Conservation (phyloP, 2,113 vertebrate species). For the Chaetops frenatus region DNA sequence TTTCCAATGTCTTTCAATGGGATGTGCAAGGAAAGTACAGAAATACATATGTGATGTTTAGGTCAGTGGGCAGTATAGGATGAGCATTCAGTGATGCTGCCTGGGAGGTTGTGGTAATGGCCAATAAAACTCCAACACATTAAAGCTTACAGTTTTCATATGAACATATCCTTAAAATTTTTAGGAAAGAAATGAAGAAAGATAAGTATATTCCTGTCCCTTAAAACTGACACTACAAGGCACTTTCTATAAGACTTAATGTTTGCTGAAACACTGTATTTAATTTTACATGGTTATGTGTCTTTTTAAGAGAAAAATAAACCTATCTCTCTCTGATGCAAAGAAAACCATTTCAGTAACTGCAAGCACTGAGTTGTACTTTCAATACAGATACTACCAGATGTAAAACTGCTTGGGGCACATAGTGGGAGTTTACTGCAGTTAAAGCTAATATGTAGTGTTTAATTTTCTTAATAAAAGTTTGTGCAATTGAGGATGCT, state of each 20-base stretch:
- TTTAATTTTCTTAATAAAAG: background rate
- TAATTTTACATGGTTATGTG: background rate
- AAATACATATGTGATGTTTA: background rate
- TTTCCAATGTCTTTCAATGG: background rate
- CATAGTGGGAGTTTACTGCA: background rate
- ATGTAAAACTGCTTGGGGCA: background rate
- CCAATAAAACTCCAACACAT: background rate
- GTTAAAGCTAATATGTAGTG: background rate
- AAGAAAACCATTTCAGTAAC: background rate
- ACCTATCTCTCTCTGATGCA: background rate
- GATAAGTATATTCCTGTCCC: background rate
- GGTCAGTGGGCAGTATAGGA: background rate
- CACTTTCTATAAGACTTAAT: background rate
- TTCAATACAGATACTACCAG: background rate
- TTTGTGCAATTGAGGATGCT: background rate
- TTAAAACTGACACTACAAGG: background rate
- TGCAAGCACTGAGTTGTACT: background rate
- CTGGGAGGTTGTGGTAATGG: background rate
- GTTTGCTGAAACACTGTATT: background rate
- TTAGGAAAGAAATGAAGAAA: background rate
- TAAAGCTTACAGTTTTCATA: background rate
- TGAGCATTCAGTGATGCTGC: background rate
- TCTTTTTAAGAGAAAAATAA: background rate
- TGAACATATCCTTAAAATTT: background rate
- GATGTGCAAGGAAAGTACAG: background rate